phyloP scores from a whole-genome alignment of 2,888 invertebrate genomes.

The Caenorhabditis angaria region DNA sequence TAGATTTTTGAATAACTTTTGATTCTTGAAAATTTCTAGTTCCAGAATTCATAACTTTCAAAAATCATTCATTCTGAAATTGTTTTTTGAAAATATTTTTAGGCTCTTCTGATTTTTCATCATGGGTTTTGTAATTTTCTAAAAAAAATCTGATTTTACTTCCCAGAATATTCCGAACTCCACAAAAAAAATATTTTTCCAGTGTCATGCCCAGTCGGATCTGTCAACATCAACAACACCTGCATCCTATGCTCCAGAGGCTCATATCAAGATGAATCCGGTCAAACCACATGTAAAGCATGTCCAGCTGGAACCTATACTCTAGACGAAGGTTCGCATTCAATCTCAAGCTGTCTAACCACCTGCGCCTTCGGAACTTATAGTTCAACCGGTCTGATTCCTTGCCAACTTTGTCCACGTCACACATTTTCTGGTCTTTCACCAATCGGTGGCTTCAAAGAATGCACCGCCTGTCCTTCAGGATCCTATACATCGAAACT shows the following conservation, averaged over 20 bases:
- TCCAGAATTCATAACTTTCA: too few relatives aligned
- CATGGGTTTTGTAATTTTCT: too few relatives aligned
- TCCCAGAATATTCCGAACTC: too few relatives aligned
- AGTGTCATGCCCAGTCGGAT: conserved; percentile 97
- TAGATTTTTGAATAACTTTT: too few relatives aligned
- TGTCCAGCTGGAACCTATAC: conserved; percentile 89
- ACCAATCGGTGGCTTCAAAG: conserved; percentile 54
- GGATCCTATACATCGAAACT: conserved; percentile 73
- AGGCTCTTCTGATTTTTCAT: too few relatives aligned
- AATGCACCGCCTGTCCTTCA: conserved; percentile 83
- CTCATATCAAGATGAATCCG: conserved; percentile 78
- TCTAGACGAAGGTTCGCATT: conserved; percentile 83
- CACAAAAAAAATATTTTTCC: conserved; percentile 64
- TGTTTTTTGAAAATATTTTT: too few relatives aligned
- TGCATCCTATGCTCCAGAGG: conserved; percentile 89
- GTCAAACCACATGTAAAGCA: conserved; percentile 86
- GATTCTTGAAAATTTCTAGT: too few relatives aligned
- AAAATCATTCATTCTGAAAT: too few relatives aligned
- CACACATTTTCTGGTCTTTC: conserved; percentile 80
- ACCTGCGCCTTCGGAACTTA: conserved; percentile 96
- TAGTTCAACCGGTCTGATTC: conserved; percentile 91
- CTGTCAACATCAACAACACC: conserved; percentile 87
- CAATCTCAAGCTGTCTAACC: conserved; percentile 73
- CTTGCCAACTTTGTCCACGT: conserved; percentile 91
- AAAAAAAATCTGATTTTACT: too few relatives aligned